phyloP scores from a whole-genome alignment of 2,888 invertebrate species.

The Mesorhabditis belari region DNA sequence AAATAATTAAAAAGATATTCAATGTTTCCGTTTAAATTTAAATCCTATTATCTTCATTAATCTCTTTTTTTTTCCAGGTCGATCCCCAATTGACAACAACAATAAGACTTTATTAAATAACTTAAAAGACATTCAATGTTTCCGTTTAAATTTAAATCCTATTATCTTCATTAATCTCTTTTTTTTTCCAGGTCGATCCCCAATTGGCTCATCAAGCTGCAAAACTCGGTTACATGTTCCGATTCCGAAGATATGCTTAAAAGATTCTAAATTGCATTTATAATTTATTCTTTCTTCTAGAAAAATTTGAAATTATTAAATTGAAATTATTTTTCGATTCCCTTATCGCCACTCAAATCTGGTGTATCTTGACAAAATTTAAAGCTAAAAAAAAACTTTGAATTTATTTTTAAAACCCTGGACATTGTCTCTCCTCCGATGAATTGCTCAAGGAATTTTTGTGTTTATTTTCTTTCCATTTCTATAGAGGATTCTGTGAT shows the following conservation, averaged over 20 bases:
- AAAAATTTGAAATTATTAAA: background rate
- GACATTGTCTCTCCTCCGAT: background rate
- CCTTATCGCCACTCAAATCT: no score
- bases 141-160: no score
- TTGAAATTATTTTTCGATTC: no score
- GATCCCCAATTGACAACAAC: no score
- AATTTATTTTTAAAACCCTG: background rate
- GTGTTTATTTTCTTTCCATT: background rate
- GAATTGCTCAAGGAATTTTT: background rate
- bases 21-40: no score
- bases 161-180: no score
- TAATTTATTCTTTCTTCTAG: background rate
- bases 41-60: no score
- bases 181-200: background rate
- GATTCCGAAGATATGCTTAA: background rate
- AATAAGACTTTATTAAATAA: no score
- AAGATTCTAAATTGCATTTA: background rate
- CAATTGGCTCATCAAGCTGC: background rate
- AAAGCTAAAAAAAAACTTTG: background rate
- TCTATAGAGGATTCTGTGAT: background rate
- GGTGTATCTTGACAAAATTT: no score
- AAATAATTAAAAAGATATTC: no score
- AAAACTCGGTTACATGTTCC: background rate
- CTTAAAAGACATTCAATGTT: no score
- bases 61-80: no score